Evolutionary conservation across 2,113 vertebrate species (phyloP).

Genomic region (Lagopus muta): DNA sequence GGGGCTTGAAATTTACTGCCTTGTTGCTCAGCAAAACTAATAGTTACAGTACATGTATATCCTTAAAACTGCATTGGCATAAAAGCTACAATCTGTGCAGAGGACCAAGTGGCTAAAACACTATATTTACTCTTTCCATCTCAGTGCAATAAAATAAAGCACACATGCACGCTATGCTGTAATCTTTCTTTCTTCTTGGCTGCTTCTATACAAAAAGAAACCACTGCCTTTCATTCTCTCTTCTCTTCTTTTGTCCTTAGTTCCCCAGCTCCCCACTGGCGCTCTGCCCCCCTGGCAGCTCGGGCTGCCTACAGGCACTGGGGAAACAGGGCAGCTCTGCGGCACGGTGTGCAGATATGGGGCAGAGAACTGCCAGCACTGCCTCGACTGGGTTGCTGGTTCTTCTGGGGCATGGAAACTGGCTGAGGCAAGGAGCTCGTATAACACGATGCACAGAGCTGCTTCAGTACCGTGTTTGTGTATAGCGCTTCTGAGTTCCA

Average conservation of each 20-base stretch:
- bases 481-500: not conserved
- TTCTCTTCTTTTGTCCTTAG: not conserved
- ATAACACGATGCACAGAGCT: not conserved
- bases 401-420: not conserved
- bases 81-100: not conserved
- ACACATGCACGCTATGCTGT: not conserved
- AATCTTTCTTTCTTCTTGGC: constrained; percentile 34
- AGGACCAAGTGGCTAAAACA: constrained; percentile 5
- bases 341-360: not conserved
- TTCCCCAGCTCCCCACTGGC: not conserved
- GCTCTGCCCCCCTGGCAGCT: not conserved
- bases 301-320: fast-evolving
- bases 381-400: not conserved
- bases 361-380: not conserved
- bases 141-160: constrained; percentile 14
- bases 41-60: constrained; percentile 17
- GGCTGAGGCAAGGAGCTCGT: not conserved
- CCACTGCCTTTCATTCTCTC: constrained; percentile 11
- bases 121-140: constrained; percentile 51
- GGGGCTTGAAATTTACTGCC: constrained; percentile 17
- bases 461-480: not conserved
- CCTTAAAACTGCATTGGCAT: constrained; percentile 27
- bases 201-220: constrained; percentile 30
- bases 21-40: not conserved
- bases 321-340: not conserved